Conservation (phyloP, 2,888 invertebrate species). For the Anthrax anthrax region DNA sequence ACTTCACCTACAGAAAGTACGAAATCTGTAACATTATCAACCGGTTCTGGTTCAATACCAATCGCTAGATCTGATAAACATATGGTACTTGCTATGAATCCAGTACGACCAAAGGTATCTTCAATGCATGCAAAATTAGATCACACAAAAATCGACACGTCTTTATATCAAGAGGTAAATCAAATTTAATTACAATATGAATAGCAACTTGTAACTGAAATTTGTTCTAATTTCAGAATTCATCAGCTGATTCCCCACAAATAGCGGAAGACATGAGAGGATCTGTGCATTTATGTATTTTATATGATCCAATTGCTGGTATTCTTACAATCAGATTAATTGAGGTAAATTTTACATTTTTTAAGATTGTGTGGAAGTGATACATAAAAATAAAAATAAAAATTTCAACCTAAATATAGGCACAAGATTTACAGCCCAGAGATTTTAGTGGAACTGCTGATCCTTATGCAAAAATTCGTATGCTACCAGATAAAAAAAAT, state of each 20-base stretch:
- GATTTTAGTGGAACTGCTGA: conserved; percentile 47
- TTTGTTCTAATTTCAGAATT: conserved; percentile 18
- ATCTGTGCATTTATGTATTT: conserved; percentile 44
- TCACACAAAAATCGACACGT: conserved; percentile 45
- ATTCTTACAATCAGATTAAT: conserved; percentile 48
- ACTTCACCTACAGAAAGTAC: conserved; percentile 35
- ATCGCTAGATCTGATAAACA: conserved; percentile 40
- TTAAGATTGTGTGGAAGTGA: neutral
- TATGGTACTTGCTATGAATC: conserved; percentile 38
- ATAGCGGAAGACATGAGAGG: conserved; percentile 41
- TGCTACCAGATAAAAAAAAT: conserved; percentile 45
- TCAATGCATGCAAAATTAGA: conserved; percentile 52
- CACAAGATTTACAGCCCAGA: conserved; percentile 41
- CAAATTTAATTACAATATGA: conserved; percentile 1
- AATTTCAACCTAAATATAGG: conserved; percentile 23
- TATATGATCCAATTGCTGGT: conserved; percentile 47
- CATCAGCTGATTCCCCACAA: conserved; percentile 20
- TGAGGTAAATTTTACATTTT: conserved; percentile 45
- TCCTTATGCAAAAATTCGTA: conserved; percentile 50
- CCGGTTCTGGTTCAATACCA: conserved; percentile 29
- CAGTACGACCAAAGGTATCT: conserved; percentile 36
- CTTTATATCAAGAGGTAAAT: conserved; percentile 39
- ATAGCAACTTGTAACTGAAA: neutral
- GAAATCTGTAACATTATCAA: conserved; percentile 31
- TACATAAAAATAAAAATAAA: too few species aligned